Base-by-base conservation (phyloP, 2,888 invertebrate species). In the Tiliacea citrago region DNA sequence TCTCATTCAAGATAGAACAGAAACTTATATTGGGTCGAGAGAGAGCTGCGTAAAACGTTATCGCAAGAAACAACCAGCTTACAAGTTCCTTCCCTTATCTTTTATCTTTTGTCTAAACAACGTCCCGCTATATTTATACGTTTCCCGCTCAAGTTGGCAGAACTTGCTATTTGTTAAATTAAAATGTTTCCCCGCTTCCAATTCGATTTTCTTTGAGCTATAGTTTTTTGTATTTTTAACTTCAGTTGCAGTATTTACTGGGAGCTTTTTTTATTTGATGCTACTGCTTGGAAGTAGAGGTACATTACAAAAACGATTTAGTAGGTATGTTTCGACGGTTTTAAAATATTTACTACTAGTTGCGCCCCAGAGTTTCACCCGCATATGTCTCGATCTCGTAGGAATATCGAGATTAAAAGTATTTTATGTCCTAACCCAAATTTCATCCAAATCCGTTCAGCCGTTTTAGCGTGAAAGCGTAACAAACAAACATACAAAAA, bases 71-170 rank as follows among this genome's bases (percentile, higher is more conserved):
- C 91, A 90, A 91, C 86, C 87, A 83, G 90, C 90, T 92, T 91
- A 90, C 90, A 92, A 91, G 88, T 90, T 90, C 87, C 84, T 77
- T 83, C 66, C 68, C 83, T 90, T 91, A 91, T 91, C 91, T 90
- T 82, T 90, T 91, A 92, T 92, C 92, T 91, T 91, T 91, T 90
- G 90, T 92, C 91, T 92, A 92, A 92, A 90, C 90, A 91, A 88
- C 88, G 81, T 75, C 75, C 75, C 83, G 87, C 87, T 75, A 82
- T 83, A 87, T 91, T 89, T 91, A 90, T 88, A 85, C 24, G 66
- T 84, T 82, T 74, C 75, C 73, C 63, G 76, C 45, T 75, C 77
- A 78, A 83, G 79, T 88, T 84, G 78, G 68, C 71, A 77, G 73
- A 86, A 86, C 82, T 89, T 85, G 88, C 85, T 78, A 86, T 88